These are phyloP conservation scores for Chloroceryle inda DNA, from an alignment of 2,797 vertebrate genomes.

Conservation along the genomic window DNA sequence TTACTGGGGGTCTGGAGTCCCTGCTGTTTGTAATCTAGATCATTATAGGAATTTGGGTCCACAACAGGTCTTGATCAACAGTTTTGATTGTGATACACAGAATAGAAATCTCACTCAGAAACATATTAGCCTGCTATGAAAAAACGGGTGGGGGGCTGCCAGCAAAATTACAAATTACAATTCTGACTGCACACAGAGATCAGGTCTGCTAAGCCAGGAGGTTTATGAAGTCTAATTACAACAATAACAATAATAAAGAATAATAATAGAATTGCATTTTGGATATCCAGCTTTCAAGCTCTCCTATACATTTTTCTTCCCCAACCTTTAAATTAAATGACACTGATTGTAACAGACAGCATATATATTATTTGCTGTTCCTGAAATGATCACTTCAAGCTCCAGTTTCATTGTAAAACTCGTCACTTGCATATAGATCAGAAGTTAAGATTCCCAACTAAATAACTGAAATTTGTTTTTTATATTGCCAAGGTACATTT, in stretches of 20 bases:
- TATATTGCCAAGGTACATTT: not conserved
- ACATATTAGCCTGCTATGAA: not conserved
- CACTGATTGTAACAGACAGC: not conserved
- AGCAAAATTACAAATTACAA: not conserved
- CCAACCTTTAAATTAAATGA: not conserved
- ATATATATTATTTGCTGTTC: not conserved
- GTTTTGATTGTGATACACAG: not conserved
- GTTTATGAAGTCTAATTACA: not conserved
- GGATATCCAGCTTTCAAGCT: not conserved
- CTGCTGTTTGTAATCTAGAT: not conserved
- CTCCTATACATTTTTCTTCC: not conserved
- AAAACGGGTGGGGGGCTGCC: not conserved
- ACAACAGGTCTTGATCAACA: not conserved
- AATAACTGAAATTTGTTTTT: not conserved
- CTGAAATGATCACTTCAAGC: not conserved
- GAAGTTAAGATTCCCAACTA: not conserved
- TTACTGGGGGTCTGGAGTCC: not conserved
- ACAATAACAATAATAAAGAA: not conserved
- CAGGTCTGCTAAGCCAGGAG: not conserved
- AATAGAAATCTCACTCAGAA: not conserved
- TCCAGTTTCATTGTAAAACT: not conserved
- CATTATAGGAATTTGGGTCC: not conserved
- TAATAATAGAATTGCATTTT: not conserved
- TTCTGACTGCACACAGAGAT: not conserved
- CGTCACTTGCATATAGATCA: not conserved